These are phyloP conservation scores for Carlito syrichta DNA, from an alignment of 2,113 vertebrate genomes.

Conservation along the genomic window DNA sequence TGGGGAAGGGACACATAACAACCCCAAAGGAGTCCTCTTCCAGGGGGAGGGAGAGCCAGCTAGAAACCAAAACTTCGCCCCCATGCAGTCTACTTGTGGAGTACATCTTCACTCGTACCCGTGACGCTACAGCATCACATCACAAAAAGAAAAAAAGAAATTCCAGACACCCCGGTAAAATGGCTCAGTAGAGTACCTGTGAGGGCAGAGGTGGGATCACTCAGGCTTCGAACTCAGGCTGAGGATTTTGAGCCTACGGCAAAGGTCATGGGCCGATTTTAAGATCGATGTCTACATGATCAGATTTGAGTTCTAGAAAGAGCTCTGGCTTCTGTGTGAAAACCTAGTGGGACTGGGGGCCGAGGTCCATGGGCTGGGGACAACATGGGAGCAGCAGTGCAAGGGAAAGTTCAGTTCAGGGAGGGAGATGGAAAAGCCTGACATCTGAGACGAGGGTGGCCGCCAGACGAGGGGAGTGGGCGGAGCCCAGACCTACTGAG, in stretches of 20 bases:
- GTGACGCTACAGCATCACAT: too few species aligned
- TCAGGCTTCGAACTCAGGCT: background rate
- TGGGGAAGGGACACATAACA: too few species aligned
- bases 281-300: background rate
- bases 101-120: too few species aligned
- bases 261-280: background rate
- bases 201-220: background rate
- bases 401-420: background rate
- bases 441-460: background rate
- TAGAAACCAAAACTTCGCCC: too few species aligned
- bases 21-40: too few species aligned
- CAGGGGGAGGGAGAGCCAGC: too few species aligned
- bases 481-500: background rate
- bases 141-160: too few species aligned
- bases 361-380: background rate
- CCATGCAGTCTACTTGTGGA: too few species aligned
- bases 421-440: too few species aligned
- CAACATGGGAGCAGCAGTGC: background rate
- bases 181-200: background rate
- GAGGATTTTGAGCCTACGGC: background rate
- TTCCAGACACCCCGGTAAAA: too few species aligned
- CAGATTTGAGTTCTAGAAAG: background rate
- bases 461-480: background rate
- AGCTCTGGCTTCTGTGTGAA: background rate
- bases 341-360: background rate